These are phyloP conservation scores for Hydrochoerus hydrochaeris DNA, from an alignment of 2,113 vertebrate genomes.

Conservation along the genomic window DNA sequence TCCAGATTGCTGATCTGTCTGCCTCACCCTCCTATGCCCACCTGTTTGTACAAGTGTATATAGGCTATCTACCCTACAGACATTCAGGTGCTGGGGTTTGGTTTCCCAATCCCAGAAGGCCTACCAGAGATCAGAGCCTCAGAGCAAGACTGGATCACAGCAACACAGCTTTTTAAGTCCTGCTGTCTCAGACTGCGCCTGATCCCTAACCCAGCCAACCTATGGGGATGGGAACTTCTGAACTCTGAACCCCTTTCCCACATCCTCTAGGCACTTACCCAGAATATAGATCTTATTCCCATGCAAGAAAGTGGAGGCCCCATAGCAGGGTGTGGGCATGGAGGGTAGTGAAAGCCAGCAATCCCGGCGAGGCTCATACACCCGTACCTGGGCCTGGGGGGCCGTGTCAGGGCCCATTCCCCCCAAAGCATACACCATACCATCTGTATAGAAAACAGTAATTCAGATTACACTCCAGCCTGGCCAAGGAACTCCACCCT, in stretches of 20 bases:
- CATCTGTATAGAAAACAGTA: conserved; percentile 88
- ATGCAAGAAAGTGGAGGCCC: conserved; percentile 92
- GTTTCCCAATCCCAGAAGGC: not conserved
- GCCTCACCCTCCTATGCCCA: not conserved
- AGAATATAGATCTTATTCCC: conserved; percentile 96
- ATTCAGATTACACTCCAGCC: not conserved
- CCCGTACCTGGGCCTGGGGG: conserved; percentile 94
- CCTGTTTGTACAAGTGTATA: not conserved
- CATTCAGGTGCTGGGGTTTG: not conserved
- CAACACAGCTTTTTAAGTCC: not conserved
- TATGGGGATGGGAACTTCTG: not conserved
- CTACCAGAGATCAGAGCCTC: not conserved
- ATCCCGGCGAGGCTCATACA: conserved; percentile 94
- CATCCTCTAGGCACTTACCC: conserved; percentile 84
- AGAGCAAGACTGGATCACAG: not conserved
- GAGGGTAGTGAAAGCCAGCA: conserved; percentile 94
- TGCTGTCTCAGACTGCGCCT: not conserved
- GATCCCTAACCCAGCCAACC: not conserved
- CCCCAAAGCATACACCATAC: conserved; percentile 93
- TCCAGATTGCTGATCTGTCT: conserved; percentile 7
- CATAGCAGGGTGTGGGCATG: conserved; percentile 98
- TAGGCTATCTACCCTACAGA: not conserved
- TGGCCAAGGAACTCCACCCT: not conserved
- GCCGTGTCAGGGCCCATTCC: conserved; percentile 96
- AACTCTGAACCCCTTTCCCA: not conserved